Base-by-base conservation (phyloP, 2,797 vertebrate species). In the Fringilla coelebs region DNA sequence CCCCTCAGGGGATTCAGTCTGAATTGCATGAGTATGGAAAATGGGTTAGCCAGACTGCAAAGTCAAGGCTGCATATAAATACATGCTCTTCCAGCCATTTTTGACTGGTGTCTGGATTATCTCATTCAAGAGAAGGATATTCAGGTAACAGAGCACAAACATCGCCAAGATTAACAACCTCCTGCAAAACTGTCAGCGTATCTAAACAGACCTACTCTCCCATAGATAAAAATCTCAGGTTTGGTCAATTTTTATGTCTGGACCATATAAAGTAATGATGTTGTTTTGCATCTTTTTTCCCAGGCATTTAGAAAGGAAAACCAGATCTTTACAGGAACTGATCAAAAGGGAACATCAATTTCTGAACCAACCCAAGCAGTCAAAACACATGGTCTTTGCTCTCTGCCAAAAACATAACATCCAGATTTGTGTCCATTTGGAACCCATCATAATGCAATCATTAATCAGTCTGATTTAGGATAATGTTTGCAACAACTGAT, bases 381-480 rank as follows among this genome's bases (percentile, higher is more conserved):
- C 70, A 92, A 84, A 97, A 73, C 80, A 86, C 61, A 12, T 2
- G 25, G 32, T 72, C 70, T 84, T 54, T 85, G 20, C 80, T 74
- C 13, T 18, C 55, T 95, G 76, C 90, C 95, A 96, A 82, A 91
- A 67, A 10, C 22, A n/a, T 17, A 74, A 62, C 66, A 93, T 82
- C 63, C 84, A 86, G 58, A 89, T 88, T 93, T 90, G 78, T 79
- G 77, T 80, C 77, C 80, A 43, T 79, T 88, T 78, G 80, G 60
- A 96, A 83, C 16, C 65, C 83, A 67, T 93, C 73, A 46, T 40
- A 91, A 76, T 2, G 31, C 48, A 93, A 89, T 74, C 68, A 88
- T 95, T 93, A 92, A 96, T 96, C 92, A 96, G 71, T 3, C 85
- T 78, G 88, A 95, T 93, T 95, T 94, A 86, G 75, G 88, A 70